Evolutionary conservation across 2,888 invertebrate genomes (phyloP), one percentile per base, ranked within the genome.

Genomic region (Diplolepis rosae): DNA sequence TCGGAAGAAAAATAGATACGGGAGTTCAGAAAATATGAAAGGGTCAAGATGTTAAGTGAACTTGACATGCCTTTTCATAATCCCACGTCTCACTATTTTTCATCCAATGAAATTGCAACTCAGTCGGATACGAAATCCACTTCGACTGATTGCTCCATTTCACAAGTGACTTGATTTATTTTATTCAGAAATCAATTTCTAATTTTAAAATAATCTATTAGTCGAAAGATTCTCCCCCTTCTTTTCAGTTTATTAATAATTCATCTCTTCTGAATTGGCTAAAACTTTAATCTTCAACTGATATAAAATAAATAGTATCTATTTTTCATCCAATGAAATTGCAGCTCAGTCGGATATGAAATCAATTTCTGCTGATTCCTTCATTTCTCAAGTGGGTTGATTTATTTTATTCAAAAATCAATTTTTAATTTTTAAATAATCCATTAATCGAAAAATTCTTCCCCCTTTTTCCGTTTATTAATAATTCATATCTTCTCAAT

Each of bases 51-150:
- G 39, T 1, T 7, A 24, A 24, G 22, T 5, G 39, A 39, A 61
- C 61, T 24, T 39, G 35, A 61, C 39, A 39, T n/a, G 39, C 39
- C 61, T 39, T 42, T 61, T 61, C 15, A 32, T 11, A 48, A 48
- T 22, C 48, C 45, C 18, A 3, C 18, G 18, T 48, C 11, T 22
- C 22, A 48, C 3, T 1, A 22, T 18, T 5, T 4, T 18, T 4
- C 18, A 6, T 9, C 15, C 7, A 45, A 45, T 45, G 9, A 45
- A 45, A 45, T 45, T 18, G 9, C 45, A 45, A 45, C 45, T 15
- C 18, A 45, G 45, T 9, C 45, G 18, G 9, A 9, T 45, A 18
- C 18, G 45, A 45, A 45, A 45, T 45, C 45, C 45, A 45, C 9
- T 45, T 45, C 3, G 15, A 45, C 45, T 45, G 45, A 45, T 45